These are phyloP conservation scores for Drosophila monieri DNA, from an alignment of 2,888 invertebrate genomes.

Conservation along the genomic window DNA sequence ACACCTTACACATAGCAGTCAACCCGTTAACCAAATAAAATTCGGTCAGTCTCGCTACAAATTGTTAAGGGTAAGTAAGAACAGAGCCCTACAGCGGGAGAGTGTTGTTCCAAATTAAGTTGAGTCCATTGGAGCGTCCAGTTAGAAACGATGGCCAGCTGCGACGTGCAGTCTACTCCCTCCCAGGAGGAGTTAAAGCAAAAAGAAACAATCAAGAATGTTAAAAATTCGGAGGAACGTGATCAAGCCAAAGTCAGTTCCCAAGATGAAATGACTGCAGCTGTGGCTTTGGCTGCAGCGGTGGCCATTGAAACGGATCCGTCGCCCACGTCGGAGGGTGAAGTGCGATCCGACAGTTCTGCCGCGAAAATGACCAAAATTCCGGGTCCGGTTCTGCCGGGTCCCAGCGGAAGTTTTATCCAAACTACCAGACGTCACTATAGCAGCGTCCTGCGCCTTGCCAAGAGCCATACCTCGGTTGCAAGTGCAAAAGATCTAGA, in stretches of 20 bases:
- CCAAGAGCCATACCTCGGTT: neutral
- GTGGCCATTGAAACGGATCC: slow-evolving; percentile 1
- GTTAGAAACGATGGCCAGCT: slow-evolving; percentile 59
- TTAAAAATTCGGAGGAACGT: slow-evolving; percentile 27
- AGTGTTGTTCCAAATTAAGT: neutral
- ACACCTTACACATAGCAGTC: slow-evolving; percentile 27
- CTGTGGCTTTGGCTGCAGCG: neutral
- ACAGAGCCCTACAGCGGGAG: neutral
- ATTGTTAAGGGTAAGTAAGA: slow-evolving; percentile 57
- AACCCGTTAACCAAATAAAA: slow-evolving; percentile 34
- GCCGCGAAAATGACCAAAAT: slow-evolving; percentile 41
- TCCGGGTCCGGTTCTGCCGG: slow-evolving; percentile 44
- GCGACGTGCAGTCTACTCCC: slow-evolving; percentile 48
- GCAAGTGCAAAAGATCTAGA: slow-evolving; percentile 7
- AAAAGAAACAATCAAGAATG: slow-evolving; percentile 16
- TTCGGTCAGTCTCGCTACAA: slow-evolving; percentile 53
- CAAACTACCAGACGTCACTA: slow-evolving; percentile 45
- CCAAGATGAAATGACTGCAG: neutral
- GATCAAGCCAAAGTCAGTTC: neutral
- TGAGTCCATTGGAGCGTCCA: slow-evolving; percentile 2
- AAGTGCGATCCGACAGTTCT: neutral
- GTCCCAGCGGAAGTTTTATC: slow-evolving; percentile 9
- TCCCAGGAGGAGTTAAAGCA: slow-evolving; percentile 36
- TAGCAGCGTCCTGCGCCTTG: slow-evolving; percentile 7
- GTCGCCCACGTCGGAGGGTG: neutral